phyloP scores from a whole-genome alignment of 1,140 invertebrate species.

The Drosophila melanica region DNA sequence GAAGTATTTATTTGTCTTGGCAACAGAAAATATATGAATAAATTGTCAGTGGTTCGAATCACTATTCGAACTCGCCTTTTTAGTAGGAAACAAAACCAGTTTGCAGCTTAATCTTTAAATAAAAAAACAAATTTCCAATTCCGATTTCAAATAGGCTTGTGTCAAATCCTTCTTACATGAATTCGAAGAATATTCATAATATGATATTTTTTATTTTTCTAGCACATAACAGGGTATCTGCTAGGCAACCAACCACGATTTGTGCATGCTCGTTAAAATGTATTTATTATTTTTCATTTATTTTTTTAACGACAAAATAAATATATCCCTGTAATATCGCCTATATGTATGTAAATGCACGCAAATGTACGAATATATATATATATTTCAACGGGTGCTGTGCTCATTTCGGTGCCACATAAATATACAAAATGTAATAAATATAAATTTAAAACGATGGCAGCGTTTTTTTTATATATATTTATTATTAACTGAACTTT shows the following conservation, averaged over 20 bases:
- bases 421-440: slow-evolving; percentile 40
- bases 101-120: no score
- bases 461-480: background rate
- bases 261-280: background rate
- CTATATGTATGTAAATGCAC: slow-evolving; percentile 2
- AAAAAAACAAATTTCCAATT: no score
- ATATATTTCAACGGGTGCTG: slow-evolving; percentile 14
- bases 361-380: background rate
- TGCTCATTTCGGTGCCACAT: slow-evolving; percentile 34
- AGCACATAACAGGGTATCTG: slow-evolving; percentile 19
- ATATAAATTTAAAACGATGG: slow-evolving; percentile 35
- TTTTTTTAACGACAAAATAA: slow-evolving; percentile 38
- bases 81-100: no score
- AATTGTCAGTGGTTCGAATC: no score
- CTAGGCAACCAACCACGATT: background rate
- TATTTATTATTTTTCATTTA: slow-evolving; percentile 2
- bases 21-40: no score
- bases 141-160: no score
- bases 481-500: slow-evolving; percentile 29
- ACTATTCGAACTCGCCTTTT: no score
- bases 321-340: slow-evolving; percentile 17
- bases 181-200: no score
- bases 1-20: no score
- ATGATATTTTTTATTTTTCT: background rate
- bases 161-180: no score